phyloP scores from a whole-genome alignment of 2,888 invertebrate genomes.

The Dioctria rufipes region DNA sequence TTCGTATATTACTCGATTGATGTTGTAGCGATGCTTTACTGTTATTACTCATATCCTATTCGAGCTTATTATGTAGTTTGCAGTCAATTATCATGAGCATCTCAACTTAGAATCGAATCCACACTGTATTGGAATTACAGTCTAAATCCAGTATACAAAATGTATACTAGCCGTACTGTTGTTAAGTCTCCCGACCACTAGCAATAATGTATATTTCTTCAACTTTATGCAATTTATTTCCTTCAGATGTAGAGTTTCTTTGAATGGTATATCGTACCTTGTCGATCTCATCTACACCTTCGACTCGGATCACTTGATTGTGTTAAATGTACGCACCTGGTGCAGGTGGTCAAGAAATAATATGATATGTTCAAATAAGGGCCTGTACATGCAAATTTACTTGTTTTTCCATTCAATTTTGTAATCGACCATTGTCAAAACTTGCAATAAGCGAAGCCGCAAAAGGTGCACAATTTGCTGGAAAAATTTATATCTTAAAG shows the following conservation, averaged over 20 bases:
- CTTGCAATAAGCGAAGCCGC: conserved; percentile 43
- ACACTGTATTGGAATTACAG: too few species aligned
- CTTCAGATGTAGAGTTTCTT: background rate
- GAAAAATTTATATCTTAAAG: too few species aligned
- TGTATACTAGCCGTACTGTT: conserved; percentile 1
- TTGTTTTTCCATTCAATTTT: conserved; percentile 47
- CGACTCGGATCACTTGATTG: conserved; percentile 29
- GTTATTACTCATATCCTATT: conserved; percentile 26
- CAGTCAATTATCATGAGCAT: conserved; percentile 10
- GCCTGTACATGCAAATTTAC: conserved; percentile 55
- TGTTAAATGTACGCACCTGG: conserved; percentile 56
- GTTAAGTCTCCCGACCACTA: conserved; percentile 17
- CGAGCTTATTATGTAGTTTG: background rate
- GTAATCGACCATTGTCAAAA: conserved; percentile 30
- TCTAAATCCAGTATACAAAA: background rate
- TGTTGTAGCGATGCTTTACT: background rate
- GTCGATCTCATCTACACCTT: conserved; percentile 42
- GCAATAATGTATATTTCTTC: conserved; percentile 1
- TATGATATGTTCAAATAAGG: conserved; percentile 57
- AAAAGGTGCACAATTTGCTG: background rate
- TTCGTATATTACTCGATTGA: background rate
- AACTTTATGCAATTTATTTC: background rate
- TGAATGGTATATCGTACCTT: conserved; percentile 9
- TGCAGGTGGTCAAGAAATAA: conserved; percentile 57
- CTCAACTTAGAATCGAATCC: too few species aligned